These are phyloP conservation scores for Microctonus hyperodae DNA, from an alignment of 2,888 invertebrate species.

Conservation along the genomic window DNA sequence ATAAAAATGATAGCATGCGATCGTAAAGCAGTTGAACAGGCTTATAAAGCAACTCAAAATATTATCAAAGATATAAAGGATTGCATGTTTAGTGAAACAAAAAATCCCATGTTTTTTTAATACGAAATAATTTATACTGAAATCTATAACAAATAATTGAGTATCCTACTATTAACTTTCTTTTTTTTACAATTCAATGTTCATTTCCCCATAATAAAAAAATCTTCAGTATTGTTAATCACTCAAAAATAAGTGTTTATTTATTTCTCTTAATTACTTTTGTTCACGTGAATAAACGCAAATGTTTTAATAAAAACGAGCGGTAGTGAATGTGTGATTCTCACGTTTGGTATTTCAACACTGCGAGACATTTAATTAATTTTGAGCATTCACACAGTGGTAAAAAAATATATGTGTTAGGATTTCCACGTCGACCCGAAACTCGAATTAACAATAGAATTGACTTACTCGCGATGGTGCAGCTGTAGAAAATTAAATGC, in stretches of 20 bases:
- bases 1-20: constrained; percentile 37
- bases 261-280: neutral
- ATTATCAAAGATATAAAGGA: constrained; percentile 39
- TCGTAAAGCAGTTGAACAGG: constrained; percentile 36
- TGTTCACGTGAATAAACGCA: neutral
- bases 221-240: neutral
- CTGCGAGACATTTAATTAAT: constrained; percentile 56
- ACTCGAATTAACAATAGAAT: constrained; percentile 53
- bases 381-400: constrained; percentile 44
- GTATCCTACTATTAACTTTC: too few species aligned
- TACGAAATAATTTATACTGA: too few species aligned
- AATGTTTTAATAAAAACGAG: constrained; percentile 30
- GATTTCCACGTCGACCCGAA: constrained; percentile 40
- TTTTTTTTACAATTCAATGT: too few species aligned
- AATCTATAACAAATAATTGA: too few species aligned
- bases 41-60: constrained; percentile 33
- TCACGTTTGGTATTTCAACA: constrained; percentile 33
- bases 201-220: neutral
- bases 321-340: too few species aligned
- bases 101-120: too few species aligned
- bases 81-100: constrained; percentile 31
- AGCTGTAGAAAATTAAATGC: constrained; percentile 38
- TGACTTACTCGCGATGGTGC: constrained; percentile 44
- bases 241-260: neutral
- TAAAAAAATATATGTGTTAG: constrained; percentile 42